Evolutionary conservation across 2,113 vertebrate species (phyloP).

Genomic region (Dendrocopos noguchii): DNA sequence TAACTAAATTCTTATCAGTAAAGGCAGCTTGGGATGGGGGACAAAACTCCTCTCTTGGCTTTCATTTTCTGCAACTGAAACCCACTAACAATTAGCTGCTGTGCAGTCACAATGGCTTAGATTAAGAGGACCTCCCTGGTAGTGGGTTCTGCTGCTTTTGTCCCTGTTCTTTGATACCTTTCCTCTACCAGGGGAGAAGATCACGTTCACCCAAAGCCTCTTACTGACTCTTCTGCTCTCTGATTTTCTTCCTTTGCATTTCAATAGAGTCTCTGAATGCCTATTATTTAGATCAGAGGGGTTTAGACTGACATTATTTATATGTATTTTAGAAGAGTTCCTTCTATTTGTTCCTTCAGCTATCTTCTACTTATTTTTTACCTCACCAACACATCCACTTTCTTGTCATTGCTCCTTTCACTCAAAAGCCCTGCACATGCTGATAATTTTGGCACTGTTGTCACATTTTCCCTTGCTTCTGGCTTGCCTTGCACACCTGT

Average conservation of each 20-base stretch:
- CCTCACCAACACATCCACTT: not conserved
- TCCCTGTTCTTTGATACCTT: not conserved
- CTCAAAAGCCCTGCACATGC: not conserved
- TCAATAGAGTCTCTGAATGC: not conserved
- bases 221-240: not conserved
- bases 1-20: not conserved
- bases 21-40: not conserved
- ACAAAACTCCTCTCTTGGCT: not conserved
- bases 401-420: not conserved
- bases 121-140: not conserved
- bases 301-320: not conserved
- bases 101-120: not conserved
- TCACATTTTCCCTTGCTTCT: not conserved
- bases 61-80: not conserved
- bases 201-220: not conserved
- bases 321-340: not conserved
- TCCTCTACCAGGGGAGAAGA: not conserved
- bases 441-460: not conserved
- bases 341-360: not conserved
- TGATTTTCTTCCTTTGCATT: not conserved
- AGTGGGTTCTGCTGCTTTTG: not conserved
- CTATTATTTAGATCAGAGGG: not conserved
- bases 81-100: fast-evolving
- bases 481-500: not conserved
- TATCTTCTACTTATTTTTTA: not conserved